Percentiles rank a stretch among this genome's conserved stretches.
Evolutionary conservation across 2,797 vertebrate species (phyloP).

Genomic region (Buceros bicornis): DNA sequence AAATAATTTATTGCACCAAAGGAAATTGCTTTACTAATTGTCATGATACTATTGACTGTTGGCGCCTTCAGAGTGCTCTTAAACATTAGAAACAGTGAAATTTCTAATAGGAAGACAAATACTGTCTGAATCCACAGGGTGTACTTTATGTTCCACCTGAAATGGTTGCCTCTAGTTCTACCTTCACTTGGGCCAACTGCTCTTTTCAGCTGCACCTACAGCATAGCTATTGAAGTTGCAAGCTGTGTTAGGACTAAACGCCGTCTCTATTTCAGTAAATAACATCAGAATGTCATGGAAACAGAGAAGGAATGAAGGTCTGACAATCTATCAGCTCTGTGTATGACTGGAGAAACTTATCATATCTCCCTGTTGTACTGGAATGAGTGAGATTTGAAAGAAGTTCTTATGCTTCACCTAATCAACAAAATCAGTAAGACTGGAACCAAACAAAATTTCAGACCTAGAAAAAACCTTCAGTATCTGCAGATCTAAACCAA

Average conservation of each 20-base stretch:
- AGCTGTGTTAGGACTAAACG: background rate
- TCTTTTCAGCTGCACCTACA: background rate
- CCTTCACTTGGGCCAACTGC: background rate
- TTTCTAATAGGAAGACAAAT: background rate
- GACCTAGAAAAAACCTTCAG: background rate
- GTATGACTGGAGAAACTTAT: background rate
- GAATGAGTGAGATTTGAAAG: background rate
- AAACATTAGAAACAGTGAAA: background rate
- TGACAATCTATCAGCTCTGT: background rate
- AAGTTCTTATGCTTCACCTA: background rate
- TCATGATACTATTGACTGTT: background rate
- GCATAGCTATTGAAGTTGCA: background rate
- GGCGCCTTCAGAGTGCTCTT: background rate
- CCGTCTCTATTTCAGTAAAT: background rate
- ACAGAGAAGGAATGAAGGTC: background rate
- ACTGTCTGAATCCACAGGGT: background rate
- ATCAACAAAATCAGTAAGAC: background rate
- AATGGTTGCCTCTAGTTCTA: background rate
- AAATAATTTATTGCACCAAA: conserved; percentile 29
- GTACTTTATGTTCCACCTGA: background rate
- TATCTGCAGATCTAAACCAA: background rate
- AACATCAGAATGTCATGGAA: background rate
- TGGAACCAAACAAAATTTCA: background rate
- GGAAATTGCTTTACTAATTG: conserved; percentile 1
- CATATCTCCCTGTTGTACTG: background rate